Conservation (phyloP, 1,140 invertebrate genomes). For the Pinna nobilis region DNA sequence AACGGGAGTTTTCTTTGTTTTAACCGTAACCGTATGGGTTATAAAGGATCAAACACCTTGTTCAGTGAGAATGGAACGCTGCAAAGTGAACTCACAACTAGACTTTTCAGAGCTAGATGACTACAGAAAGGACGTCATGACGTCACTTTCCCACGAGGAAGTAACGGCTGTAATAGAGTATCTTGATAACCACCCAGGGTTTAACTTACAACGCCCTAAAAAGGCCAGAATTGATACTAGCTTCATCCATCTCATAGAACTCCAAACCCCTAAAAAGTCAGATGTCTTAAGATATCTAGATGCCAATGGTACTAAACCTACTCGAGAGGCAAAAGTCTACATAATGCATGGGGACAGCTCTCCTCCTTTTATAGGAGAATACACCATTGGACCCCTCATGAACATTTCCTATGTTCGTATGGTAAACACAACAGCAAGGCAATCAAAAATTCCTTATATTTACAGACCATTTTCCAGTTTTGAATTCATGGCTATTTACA, state of each 20-base stretch:
- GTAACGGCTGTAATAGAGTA: conserved; percentile 44
- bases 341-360: conserved; percentile 60
- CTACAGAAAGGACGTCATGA: conserved; percentile 29
- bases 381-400: conserved; percentile 61
- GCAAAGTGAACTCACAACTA: not conserved
- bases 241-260: conserved; percentile 64
- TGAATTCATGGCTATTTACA: conserved; percentile 62
- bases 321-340: conserved; percentile 57
- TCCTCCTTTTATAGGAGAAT: conserved; percentile 64
- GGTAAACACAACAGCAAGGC: conserved; percentile 40
- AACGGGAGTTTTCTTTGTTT: conserved; percentile 15
- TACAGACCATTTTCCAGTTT: conserved; percentile 61
- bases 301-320: conserved; percentile 45
- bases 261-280: conserved; percentile 54
- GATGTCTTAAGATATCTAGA: conserved; percentile 58
- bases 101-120: not conserved
- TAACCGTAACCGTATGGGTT: conserved; percentile 21
- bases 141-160: conserved; percentile 49
- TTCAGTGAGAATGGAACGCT: not conserved
- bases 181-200: conserved; percentile 33
- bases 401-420: conserved; percentile 47
- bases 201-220: conserved; percentile 28
- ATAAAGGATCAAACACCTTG: conserved; percentile 4
- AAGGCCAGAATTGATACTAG: conserved; percentile 53
- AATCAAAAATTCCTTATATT: conserved; percentile 57